Base-by-base conservation (phyloP, 1,140 invertebrate genomes). In the Lepidurus packardi region DNA sequence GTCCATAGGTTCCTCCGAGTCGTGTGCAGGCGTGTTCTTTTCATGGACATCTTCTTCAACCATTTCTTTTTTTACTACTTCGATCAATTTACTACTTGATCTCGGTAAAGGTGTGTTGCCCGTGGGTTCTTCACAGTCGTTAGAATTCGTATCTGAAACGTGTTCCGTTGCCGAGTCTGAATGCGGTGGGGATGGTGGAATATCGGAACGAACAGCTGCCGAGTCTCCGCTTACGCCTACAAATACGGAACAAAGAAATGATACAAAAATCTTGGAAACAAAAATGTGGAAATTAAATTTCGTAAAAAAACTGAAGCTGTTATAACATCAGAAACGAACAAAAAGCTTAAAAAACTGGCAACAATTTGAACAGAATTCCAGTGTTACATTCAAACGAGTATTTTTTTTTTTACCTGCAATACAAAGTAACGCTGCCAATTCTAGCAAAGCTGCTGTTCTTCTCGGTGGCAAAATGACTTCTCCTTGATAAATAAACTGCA, bases 401-500 rank as follows among this genome's bases (percentile, higher is more conserved):
- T 65, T 7, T 65, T 65, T 1, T 7, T 16, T 65, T 13, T 65
- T 77, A 43, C 79, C 79, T n/a, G 79, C 79, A 16, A 80, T 77
- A 76, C 79, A 80, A 7, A 80, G 76, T 24, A 73, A 73, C 10
- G 79, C 79, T 21, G 79, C 79, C 43, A 80, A 45, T 16, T 80
- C 79, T 34, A 80, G 44, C 25, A 80, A 73, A n/a, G 75, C 76
- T 16, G 79, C 79, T 11, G 79, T 80, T 74, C 79, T 73, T 45
- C 79, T 73, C 7, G 79, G 79, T 7, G 79, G 79, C 34, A 80
- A 53, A n/a, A 80, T 76, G 7, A 80, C 79, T 45, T 80, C 79
- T 1, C 79, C 79, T 74, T 80, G 79, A 45, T 80, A 80, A 76
- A 80, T 80, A 73, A 80, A 80, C 73, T 80, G 79, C 34, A 80